These are phyloP conservation scores for Aplidium turbinatum DNA, from an alignment of 23 tunicate species.

Conservation along the genomic window DNA sequence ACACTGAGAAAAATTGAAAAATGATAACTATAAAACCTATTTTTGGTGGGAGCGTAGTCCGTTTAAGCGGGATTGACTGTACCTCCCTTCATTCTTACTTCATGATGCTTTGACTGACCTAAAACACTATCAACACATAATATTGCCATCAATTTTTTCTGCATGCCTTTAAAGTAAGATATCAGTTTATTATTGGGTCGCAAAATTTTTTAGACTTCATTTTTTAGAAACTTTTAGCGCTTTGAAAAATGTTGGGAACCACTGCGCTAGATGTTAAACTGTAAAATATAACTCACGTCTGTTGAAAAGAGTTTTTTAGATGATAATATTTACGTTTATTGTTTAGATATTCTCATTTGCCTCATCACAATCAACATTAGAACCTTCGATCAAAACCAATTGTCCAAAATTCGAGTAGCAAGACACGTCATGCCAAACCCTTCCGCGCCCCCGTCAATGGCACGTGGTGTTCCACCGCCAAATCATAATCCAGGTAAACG, in stretches of 20 bases:
- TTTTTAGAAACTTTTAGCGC: background rate
- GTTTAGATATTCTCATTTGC: constrained; percentile 62
- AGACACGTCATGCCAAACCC: constrained; percentile 27
- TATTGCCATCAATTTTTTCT: no score
- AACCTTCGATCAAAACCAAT: constrained; percentile 50
- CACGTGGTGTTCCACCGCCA: background rate
- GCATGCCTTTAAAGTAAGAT: no score
- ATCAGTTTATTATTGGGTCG: background rate
- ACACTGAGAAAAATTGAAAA: no score
- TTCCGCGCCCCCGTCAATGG: constrained; percentile 1
- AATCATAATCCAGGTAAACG: background rate
- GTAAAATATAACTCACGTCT: background rate
- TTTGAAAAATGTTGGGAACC: background rate
- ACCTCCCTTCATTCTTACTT: no score
- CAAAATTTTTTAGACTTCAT: background rate
- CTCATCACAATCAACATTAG: constrained; percentile 80
- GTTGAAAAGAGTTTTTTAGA: background rate
- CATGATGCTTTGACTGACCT: no score
- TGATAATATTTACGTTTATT: background rate
- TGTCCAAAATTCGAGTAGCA: constrained; percentile 74
- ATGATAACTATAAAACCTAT: no score
- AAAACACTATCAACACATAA: no score
- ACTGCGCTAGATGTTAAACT: no score
- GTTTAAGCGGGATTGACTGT: no score
- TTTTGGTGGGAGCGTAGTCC: no score